Conservation (phyloP, 2,113 vertebrate genomes). For the Passer montanus region DNA sequence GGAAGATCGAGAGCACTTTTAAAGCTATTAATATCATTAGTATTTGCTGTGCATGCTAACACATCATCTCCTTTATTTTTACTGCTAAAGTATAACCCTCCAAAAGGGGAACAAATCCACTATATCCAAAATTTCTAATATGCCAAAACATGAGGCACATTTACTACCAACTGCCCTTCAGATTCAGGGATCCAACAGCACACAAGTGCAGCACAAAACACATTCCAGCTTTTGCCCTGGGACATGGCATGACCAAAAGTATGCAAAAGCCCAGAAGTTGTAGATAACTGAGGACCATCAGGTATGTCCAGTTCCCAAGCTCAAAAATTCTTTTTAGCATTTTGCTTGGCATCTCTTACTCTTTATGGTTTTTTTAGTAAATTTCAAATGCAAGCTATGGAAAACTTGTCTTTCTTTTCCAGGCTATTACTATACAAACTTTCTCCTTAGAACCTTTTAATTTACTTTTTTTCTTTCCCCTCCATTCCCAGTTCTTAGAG, state of each 20-base stretch:
- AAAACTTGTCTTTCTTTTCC: background rate
- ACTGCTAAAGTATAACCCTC: background rate
- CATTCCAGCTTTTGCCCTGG: background rate
- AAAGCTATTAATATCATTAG: slow-evolving; percentile 10
- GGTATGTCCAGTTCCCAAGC: background rate
- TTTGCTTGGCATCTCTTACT: background rate
- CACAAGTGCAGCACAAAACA: background rate
- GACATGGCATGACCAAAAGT: background rate
- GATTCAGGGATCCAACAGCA: background rate
- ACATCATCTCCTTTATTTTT: background rate
- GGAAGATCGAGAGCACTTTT: background rate
- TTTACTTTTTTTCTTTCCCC: fast-evolving
- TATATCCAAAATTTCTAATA: background rate
- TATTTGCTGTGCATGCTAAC: background rate
- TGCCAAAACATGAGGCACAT: background rate
- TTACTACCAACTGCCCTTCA: background rate
- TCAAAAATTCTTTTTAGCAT: background rate
- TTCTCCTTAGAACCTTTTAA: background rate
- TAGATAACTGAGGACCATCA: background rate
- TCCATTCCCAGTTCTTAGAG: background rate
- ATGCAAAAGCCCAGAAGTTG: background rate
- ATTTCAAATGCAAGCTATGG: background rate
- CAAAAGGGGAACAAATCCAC: background rate
- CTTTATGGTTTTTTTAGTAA: background rate
- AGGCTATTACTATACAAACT: background rate